These are phyloP conservation scores for Pseudomyrmex pallidus DNA, from an alignment of 1,140 invertebrate genomes.

Conservation along the genomic window DNA sequence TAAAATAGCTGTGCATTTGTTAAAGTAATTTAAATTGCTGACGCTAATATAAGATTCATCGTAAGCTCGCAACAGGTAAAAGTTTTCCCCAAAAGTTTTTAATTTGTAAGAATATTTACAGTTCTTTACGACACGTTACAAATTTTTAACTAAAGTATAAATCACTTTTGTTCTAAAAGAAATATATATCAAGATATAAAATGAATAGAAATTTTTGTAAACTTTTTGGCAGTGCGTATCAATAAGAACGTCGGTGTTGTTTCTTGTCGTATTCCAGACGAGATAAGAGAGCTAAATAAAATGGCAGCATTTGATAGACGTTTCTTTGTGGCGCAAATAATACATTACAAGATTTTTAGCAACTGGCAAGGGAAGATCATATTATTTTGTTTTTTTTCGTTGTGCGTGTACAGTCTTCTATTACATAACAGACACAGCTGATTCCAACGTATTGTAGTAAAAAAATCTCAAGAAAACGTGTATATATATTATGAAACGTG, in stretches of 20 bases:
- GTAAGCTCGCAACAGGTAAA: conserved; percentile 14
- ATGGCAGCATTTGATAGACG: conserved; percentile 52
- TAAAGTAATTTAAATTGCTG: conserved; percentile 33
- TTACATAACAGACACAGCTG: conserved; percentile 42
- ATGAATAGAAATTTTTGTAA: conserved; percentile 55
- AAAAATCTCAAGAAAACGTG: conserved; percentile 6
- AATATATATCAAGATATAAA: conserved; percentile 30
- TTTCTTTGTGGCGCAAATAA: conserved; percentile 28
- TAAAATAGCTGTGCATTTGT: conserved; percentile 43
- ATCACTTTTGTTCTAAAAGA: neutral
- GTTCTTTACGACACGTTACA: neutral
- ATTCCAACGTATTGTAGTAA: conserved; percentile 2
- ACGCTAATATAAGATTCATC: conserved; percentile 1
- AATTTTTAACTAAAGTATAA: conserved; percentile 18
- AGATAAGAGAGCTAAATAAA: conserved; percentile 47
- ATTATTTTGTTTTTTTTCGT: conserved; percentile 55
- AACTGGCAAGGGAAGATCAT: conserved; percentile 46
- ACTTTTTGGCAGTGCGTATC: conserved; percentile 57
- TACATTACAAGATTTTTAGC: conserved; percentile 42
- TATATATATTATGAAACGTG: conserved; percentile 22
- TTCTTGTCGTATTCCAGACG: conserved; percentile 7
- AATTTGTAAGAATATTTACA: conserved; percentile 47
- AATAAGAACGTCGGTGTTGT: conserved; percentile 41
- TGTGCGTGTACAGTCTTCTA: conserved; percentile 66
- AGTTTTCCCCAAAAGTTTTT: neutral